Percentiles rank a stretch among this genome's conserved stretches.
Evolutionary conservation across 37 sponge, comb jelly and placozoan species (phyloP).

Genomic region (Corticium candelabrum): DNA sequence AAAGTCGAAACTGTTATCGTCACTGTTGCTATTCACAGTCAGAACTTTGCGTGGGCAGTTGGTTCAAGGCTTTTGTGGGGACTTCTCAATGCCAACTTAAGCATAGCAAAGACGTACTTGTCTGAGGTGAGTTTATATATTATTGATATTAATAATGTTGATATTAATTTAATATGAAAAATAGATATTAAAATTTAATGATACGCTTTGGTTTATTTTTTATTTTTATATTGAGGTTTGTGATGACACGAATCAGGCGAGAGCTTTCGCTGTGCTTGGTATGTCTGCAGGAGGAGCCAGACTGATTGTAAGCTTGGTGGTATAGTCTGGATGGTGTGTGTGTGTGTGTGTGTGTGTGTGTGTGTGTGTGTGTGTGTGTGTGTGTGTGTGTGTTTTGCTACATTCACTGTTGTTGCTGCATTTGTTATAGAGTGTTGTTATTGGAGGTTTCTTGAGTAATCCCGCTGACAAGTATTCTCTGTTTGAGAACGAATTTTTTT

Average conservation of each 20-base stretch:
- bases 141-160: no score
- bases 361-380: not conserved
- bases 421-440: conserved; percentile 46
- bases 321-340: not conserved
- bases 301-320: conserved; percentile 33
- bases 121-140: conserved; percentile 54
- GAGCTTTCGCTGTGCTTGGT: conserved; percentile 53
- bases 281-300: conserved; percentile 40
- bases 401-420: no score
- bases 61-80: conserved; percentile 73
- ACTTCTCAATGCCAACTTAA: conserved; percentile 67
- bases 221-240: conserved; percentile 36
- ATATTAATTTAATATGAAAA: no score
- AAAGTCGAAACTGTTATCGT: no score
- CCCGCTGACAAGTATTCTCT: conserved; percentile 63
- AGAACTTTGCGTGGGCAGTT: conserved; percentile 77
- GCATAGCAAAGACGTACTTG: conserved; percentile 74
- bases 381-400: not conserved
- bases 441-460: conserved; percentile 75
- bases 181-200: not conserved
- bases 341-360: not conserved
- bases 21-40: no score
- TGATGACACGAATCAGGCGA: conserved; percentile 84
- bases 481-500: conserved; percentile 55
- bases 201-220: not conserved